Base-by-base conservation (phyloP, 2,888 invertebrate genomes). In the Muschampia plurimacula region DNA sequence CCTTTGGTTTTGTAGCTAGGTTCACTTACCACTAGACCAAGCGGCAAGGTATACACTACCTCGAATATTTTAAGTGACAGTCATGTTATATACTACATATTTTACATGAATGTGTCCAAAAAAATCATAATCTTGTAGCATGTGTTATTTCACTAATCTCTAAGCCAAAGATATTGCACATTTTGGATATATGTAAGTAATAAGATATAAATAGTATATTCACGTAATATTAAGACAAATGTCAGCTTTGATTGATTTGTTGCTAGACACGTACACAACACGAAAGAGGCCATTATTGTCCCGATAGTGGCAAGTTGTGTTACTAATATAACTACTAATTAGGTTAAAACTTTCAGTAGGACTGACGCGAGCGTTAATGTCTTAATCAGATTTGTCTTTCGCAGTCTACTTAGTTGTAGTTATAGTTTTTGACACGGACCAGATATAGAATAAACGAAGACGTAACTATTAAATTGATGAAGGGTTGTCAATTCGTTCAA, bases 331-430 rank as follows among this genome's bases (percentile, higher is more conserved):
- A 73, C 73, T 49, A 55, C 46, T 78, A 78, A 80, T 77, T 67
- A 70, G 77, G 77, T 80, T 77, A 78, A 74, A 76, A 77, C 75
- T 76, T 76, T 63, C 67, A 67, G 66, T 28, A 46, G 71, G 39
- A 59, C 70, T 63, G 71, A 65, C 69, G 67, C 60, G 59, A 73
- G 76, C 72, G 76, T 77, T 77, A 75, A 76, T 74, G 76, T 72
- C 73, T 74, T 79, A 79, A 80, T 79, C 74, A 70, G 77, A 76
- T 80, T 80, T 76, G 39, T 39, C 62, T 13, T 57, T 55, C 74
- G 64, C 67, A 69, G 55, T 52, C 28, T 59, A 71, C 65, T 66
- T 49, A 32, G 69, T 52, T 36, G 55, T 39, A 12, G 59, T 32
- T 4, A 32, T 32, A 32, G 2, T 32, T 32, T 32, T 32, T 32